Percentiles rank a stretch among this genome's conserved stretches.
These are phyloP conservation scores for Megalops atlanticus DNA, from an alignment of 2,113 vertebrate genomes.

Conservation along the genomic window DNA sequence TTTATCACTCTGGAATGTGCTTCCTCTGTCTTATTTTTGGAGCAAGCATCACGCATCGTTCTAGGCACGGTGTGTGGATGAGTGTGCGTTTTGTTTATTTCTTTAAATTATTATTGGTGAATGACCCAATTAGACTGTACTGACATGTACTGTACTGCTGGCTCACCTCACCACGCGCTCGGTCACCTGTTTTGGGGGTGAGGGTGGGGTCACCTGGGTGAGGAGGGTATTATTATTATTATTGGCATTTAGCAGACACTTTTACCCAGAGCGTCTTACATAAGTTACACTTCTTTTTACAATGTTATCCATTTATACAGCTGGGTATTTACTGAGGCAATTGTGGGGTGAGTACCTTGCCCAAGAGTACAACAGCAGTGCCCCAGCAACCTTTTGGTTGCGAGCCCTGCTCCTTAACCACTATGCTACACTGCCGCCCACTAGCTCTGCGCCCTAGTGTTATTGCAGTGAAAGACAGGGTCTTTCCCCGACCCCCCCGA, in stretches of 20 bases:
- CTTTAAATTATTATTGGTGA: background rate
- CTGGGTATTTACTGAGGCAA: too few species aligned
- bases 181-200: background rate
- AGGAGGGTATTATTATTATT: too few species aligned
- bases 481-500: background rate
- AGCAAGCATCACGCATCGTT: background rate
- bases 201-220: background rate
- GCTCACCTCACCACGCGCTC: background rate
- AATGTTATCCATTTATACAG: too few species aligned
- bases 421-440: too few species aligned
- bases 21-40: background rate
- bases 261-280: too few species aligned
- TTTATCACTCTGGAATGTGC: conserved; percentile 61
- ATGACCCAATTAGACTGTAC: background rate
- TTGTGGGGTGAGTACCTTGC: too few species aligned
- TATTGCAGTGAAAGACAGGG: background rate
- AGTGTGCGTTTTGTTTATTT: background rate
- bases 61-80: background rate
- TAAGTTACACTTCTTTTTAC: too few species aligned
- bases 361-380: too few species aligned
- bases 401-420: too few species aligned
- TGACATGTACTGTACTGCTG: background rate
- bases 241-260: too few species aligned
- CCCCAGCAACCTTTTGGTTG: too few species aligned
- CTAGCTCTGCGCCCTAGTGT: background rate